Evolutionary conservation across 2,888 invertebrate species (phyloP), one percentile per base, ranked within the genome.

Genomic region (Aporophyla nigra): DNA sequence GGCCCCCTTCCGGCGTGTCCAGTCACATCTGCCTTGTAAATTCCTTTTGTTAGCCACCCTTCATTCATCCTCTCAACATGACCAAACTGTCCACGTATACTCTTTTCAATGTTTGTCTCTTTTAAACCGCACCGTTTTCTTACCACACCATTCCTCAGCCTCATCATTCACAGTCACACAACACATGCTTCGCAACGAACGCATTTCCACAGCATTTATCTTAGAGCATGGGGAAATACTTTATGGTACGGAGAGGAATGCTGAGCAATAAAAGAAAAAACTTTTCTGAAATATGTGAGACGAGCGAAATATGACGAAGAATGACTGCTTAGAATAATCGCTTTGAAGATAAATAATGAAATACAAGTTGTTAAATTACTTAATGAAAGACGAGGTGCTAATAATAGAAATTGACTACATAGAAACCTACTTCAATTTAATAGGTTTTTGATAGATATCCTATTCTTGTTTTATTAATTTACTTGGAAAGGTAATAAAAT

Each of bases 401-500:
- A 4, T 62, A 56, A 68, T 27, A 56, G 49, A 19, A 24, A 40
- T 49, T 16, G 16, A 33, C 9, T 46, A 51, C 3, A 66, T 16
- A 54, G 9, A 6, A 24, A 40, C 16, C 43, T 74, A 66, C 58
- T 21, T 53, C 46, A 53, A 24, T 33, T 24, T 33, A 53, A 76
- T 33, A 67, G 33, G 46, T 21, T 53, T 53, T 49, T n/a, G 24
- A 40, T 76, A 54, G n/a, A 14, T 40, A 61, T n/a, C 10, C 61
- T 56, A 62, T 56, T 77, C 49, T 62, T 56, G 46, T 49, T 51
- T 69, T n/a, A 77, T 70, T 77, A 56, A 63, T 77, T 69, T 51
- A 77, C 62, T 51, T 69, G 43, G 9, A 33, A 66, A 58, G 43
- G 65, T 75, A 76, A 54, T 72, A 1, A 76, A 80, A 77, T 65